Base-by-base conservation (phyloP, 2,797 vertebrate species). In the Sebastiscus albofasciatus region DNA sequence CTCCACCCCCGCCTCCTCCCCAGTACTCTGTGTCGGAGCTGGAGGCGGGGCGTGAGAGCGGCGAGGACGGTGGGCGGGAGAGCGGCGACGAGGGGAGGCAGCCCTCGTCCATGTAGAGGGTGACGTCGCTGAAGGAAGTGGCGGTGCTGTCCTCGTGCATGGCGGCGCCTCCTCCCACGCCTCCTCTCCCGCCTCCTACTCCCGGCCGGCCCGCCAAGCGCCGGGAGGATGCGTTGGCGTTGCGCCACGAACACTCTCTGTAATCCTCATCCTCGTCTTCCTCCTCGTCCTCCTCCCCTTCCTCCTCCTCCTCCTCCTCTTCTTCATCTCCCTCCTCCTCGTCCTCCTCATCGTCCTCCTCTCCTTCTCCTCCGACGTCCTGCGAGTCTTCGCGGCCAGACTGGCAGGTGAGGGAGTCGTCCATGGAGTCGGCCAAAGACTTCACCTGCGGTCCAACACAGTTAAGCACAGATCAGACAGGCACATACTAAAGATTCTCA, bases 41-140 rank as follows among this genome's bases (percentile, higher is more conserved):
- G 93, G 97, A 97, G 42, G 97, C 94, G 1, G 96, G 96, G 9
- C 96, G 88, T 42, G 96, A 97, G 36, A 95, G 93, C 0, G 97
- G 97, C 0, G 97, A 97, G 20, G 96, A 96, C 1, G 96, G 96
- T 1, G 96, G 96, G 9, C 96, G 88, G 49, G 96, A 97, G 36
- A 95, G 93, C 0, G 97, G 97, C 0, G 97, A 97, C 16, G 96
- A 96, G 5, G 97, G 96, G 33, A 96, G 93, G 81, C 93, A 92
- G 16, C 94, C 95, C 26, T 98, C 97, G 8, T 98, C 97, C 96
- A 98, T 96, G 93, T 98, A 98, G 74, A 98, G 97, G 1, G 97
- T 98, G 85, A 97, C 97, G 8, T 98, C 97, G 8, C 97, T 97
- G 95, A 97, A 96, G 55, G 97, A 97, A 20, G 97, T 97, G 84